phyloP scores from a whole-genome alignment of 53 echinoderm and acorn worm genomes.

The Apostichopus leukothele region DNA sequence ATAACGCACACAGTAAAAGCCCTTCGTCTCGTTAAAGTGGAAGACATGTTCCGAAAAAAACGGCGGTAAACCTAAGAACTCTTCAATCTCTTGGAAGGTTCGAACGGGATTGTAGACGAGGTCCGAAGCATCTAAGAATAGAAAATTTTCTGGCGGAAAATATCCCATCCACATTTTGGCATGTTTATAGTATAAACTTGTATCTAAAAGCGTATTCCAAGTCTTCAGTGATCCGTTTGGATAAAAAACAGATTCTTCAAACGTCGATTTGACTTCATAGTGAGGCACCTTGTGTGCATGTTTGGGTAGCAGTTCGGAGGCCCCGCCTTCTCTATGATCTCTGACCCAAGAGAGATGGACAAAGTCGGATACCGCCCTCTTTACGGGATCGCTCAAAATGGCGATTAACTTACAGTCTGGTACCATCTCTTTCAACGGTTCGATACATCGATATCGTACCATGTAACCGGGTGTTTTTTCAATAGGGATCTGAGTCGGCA shows the following conservation, averaged over 20 bases:
- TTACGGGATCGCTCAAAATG: slow-evolving; percentile 83
- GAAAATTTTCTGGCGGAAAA: slow-evolving; percentile 67
- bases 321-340: slow-evolving; percentile 30
- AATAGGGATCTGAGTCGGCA: slow-evolving; percentile 66
- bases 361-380: slow-evolving; percentile 82
- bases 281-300: slow-evolving; percentile 2
- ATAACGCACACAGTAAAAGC: slow-evolving; percentile 75
- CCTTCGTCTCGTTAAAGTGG: slow-evolving; percentile 76
- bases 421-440: slow-evolving; percentile 49
- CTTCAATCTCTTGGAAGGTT: slow-evolving; percentile 62
- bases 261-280: slow-evolving; percentile 64
- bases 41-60: slow-evolving; percentile 78
- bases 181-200: slow-evolving; percentile 73
- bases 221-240: slow-evolving; percentile 58
- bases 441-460: slow-evolving; percentile 50
- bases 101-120: slow-evolving; percentile 67
- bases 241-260: slow-evolving; percentile 70
- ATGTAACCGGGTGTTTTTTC: slow-evolving; percentile 89
- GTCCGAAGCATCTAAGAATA: slow-evolving; percentile 68
- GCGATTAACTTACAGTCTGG: slow-evolving; percentile 70
- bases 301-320: slow-evolving; percentile 6
- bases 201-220: slow-evolving; percentile 67
- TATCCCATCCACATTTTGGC: slow-evolving; percentile 63
- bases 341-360: slow-evolving; percentile 65
- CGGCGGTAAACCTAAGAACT: slow-evolving; percentile 64